A percentile compares a stretch with the other conserved stretches of the same genome.
Evolutionary conservation across 2,888 invertebrate species (phyloP).

Genomic region (Candidula unifasciata): DNA sequence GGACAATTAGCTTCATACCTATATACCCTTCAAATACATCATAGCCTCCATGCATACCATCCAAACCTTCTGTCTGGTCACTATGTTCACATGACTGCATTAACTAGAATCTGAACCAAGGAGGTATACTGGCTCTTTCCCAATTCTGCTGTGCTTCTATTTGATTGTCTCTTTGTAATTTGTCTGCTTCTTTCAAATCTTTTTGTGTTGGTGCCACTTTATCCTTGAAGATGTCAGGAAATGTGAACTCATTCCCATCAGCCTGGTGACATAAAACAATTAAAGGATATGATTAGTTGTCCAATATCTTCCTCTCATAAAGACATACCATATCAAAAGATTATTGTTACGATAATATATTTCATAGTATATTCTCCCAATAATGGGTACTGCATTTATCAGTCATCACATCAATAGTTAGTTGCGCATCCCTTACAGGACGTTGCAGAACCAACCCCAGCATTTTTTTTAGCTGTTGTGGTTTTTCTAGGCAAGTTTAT

Average conservation of each 20-base stretch:
- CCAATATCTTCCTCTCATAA: too few species aligned
- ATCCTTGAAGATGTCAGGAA: constrained; percentile 44
- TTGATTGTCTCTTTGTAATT: neutral
- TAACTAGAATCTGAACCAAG: constrained; percentile 45
- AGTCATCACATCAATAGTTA: too few species aligned
- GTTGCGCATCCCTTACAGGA: too few species aligned
- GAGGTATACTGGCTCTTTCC: constrained; percentile 45
- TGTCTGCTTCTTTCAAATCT: constrained; percentile 27
- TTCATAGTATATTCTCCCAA: too few species aligned
- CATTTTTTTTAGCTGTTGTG: too few species aligned
- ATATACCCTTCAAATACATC: neutral
- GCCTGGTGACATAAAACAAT: constrained; percentile 16
- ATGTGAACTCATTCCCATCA: constrained; percentile 42
- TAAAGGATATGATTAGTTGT: too few species aligned
- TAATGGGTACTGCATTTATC: too few species aligned
- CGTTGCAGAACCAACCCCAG: too few species aligned
- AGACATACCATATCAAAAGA: too few species aligned
- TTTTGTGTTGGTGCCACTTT: constrained; percentile 23
- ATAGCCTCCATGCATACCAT: neutral
- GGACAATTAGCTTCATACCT: too few species aligned
- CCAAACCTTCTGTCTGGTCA: neutral
- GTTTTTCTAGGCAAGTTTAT: too few species aligned
- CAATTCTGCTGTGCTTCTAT: constrained; percentile 33
- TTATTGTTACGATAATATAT: too few species aligned
- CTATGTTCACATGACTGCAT: neutral